Base-by-base conservation (phyloP, 2,888 invertebrate species). In the Ormia ochracea region DNA sequence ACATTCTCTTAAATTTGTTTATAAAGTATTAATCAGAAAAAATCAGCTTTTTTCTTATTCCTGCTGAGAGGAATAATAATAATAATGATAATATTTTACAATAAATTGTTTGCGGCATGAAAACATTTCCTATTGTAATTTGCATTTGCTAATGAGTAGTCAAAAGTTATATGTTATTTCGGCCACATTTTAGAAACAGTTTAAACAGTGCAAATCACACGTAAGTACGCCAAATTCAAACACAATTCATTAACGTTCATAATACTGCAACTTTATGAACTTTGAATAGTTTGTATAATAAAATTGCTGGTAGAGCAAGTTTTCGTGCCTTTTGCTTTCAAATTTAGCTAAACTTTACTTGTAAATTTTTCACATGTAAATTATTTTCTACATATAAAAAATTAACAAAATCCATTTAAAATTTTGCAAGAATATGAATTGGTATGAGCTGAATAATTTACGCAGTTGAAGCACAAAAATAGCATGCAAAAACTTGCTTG, bases 331-430 rank as follows among this genome's bases (percentile, higher is more conserved):
- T 17, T n/a, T 21, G 14, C 6, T 41, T 56, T 48, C 14, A 68
- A 61, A 75, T 63, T 75, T 52, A 38, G 52, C 75, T 70, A 75
- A 79, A 79, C 65, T 79, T 75, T 70, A 36, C 70, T 70, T 65
- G 75, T 70, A 70, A 70, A 79, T 66, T 80, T 75, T 75, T 31
- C 36, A 28, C 38, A 63, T 73, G 6, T 65, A 75, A 66, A 75
- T 66, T 23, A 65, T 72, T 59, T 78, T 45, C 61, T 2, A 23
- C 68, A 33, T 19, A 12, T 36, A 28, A 36, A 9, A 38, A 41
- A 48, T 33, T 41, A 17, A 63, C 28, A 36, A 54, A 76, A 45
- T 56, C 48, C 48, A 59, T 48, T 52, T 65, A 33, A 33, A 68
- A 54, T 54, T n/a, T 21, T 65, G 21, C 4, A 52, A 38, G n/a